Base-by-base conservation (phyloP, 2,113 vertebrate genomes). In the Leiothrix lutea region DNA sequence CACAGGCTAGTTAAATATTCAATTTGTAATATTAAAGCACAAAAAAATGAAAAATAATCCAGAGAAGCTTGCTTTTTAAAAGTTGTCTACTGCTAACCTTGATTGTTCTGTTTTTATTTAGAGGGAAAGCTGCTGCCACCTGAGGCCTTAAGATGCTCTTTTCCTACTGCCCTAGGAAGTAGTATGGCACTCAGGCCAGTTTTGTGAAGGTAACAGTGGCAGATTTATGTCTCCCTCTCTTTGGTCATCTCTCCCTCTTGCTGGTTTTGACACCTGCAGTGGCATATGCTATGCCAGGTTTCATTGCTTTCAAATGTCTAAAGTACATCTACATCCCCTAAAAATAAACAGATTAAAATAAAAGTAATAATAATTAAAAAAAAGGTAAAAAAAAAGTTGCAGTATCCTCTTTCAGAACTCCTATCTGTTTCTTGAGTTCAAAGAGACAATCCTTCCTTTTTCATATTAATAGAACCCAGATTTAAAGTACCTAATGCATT, bases 81-180 rank as follows among this genome's bases (percentile, higher is more conserved):
- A 40, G 64, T 20, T 70, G 36, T 7, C 14, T 21, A 69, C 66
- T 66, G 56, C 62, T 84, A 81, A 45, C 16, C 45, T 23, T 51
- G 44, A 70, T 28, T 74, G 40, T 24, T 79, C 38, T 56, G 17
- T 28, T 60, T 85, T 61, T 31, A 54, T 57, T 71, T 91, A 93
- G 31, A 94, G 69, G 72, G 83, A 97, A 93, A 94, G 51, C 61
- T 97, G 92, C 92, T 97, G 96, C 88, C 95, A 95, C 95, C 90
- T 97, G 89, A 91, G 90, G 89, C 72, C 71, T 91, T 65, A 74
- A 57, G 54, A 26, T 85, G 64, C 36, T 40, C 36, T 33, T 33
- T 70, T 94, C n/a, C 80, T 64, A 45, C 24, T 84, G 73, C 83
- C 90, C 71, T 47, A 54, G 54, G 61, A 66, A 65, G 35, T 33